Conservation (phyloP, 2,888 invertebrate species). For the Ernsta delagoae region DNA sequence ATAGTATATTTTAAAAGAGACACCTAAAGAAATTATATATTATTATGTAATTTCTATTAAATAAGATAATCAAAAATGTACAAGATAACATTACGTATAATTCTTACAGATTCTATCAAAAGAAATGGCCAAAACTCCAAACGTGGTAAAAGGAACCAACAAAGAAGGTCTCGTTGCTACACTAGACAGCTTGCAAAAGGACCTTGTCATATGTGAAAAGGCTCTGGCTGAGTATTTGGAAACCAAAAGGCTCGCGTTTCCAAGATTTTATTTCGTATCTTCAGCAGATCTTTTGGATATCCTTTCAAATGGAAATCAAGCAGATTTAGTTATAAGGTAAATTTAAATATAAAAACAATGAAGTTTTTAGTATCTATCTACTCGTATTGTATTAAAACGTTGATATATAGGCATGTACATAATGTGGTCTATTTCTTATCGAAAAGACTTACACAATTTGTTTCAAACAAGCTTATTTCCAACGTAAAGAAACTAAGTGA, state of each 20-base stretch:
- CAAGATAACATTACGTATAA: too few relatives aligned
- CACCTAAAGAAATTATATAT: too few relatives aligned
- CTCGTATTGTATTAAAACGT: too few relatives aligned
- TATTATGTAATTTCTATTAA: too few relatives aligned
- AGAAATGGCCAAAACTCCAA: slow-evolving; percentile 92
- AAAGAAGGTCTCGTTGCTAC: slow-evolving; percentile 91
- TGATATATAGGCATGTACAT: too few relatives aligned
- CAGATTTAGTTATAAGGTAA: slow-evolving; percentile 89
- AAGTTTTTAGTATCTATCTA: too few relatives aligned
- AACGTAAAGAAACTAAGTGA: too few relatives aligned
- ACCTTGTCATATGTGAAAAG: slow-evolving; percentile 96
- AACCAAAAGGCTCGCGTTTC: slow-evolving; percentile 97
- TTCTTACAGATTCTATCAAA: slow-evolving; percentile 86
- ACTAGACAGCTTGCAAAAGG: slow-evolving; percentile 93
- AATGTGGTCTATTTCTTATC: too few relatives aligned
- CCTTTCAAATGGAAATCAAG: slow-evolving; percentile 97
- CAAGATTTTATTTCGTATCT: slow-evolving; percentile 98
- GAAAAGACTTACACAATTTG: too few relatives aligned
- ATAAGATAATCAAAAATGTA: too few relatives aligned
- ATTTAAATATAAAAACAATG: neutral
- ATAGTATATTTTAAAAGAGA: too few relatives aligned
- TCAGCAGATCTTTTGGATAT: slow-evolving; percentile 97
- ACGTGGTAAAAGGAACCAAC: slow-evolving; percentile 96
- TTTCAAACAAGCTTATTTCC: too few relatives aligned
- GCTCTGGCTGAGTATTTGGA: slow-evolving; percentile 98